Evolutionary conservation across 1,140 invertebrate genomes (phyloP).

Genomic region (Plectus sambesii): DNA sequence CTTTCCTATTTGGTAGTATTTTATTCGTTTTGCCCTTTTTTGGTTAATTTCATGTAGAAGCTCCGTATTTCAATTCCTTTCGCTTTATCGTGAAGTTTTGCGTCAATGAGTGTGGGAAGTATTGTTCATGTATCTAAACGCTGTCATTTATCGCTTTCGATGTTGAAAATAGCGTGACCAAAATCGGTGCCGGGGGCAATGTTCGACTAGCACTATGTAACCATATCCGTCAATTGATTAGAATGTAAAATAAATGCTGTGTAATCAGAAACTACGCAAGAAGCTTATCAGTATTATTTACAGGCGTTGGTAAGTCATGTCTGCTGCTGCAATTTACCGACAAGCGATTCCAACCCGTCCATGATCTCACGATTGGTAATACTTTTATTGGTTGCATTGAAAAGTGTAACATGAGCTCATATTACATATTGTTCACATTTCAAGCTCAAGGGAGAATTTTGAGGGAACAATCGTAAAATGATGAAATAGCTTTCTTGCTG

Average conservation of each 20-base stretch:
- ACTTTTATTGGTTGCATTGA: constrained; percentile 1
- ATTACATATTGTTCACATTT: too few relatives aligned
- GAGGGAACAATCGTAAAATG: too few relatives aligned
- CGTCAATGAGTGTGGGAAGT: neutral
- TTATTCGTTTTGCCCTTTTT: neutral
- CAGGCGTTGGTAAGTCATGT: constrained; percentile 96
- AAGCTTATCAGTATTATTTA: constrained; percentile 42
- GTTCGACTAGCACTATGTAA: neutral
- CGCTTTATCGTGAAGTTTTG: neutral
- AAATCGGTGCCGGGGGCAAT: neutral
- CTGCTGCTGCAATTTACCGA: constrained; percentile 97
- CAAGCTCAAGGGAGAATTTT: too few relatives aligned
- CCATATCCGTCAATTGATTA: neutral
- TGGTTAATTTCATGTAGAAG: neutral
- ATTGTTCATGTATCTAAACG: constrained; percentile 1
- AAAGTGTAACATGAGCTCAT: too few relatives aligned
- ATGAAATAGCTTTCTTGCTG: too few relatives aligned
- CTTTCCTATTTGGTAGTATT: constrained; percentile 2
- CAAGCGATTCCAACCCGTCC: constrained; percentile 98
- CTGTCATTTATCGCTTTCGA: constrained; percentile 1
- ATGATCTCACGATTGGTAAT: constrained; percentile 91
- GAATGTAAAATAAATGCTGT: neutral
- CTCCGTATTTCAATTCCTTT: neutral
- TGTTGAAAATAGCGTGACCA: neutral
- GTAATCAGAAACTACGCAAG: neutral